phyloP scores from a whole-genome alignment of 2,888 invertebrate genomes.

The Furcula furcula region DNA sequence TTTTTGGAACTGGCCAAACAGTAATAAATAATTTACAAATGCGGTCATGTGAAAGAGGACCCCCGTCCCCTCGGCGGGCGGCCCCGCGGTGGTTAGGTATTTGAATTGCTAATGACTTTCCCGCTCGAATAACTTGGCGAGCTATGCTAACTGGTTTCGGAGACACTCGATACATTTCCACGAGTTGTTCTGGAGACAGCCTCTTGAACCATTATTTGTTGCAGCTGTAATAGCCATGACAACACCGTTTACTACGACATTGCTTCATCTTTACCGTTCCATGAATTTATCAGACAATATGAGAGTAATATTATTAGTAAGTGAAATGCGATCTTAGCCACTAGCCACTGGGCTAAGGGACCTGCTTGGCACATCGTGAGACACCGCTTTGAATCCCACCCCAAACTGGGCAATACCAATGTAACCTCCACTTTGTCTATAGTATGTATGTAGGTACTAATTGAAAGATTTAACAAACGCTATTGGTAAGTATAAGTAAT shows the following conservation, averaged over 20 bases:
- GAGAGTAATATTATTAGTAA: too few species aligned
- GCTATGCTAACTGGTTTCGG: slow-evolving; percentile 53
- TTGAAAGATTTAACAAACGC: too few species aligned
- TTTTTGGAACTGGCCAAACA: slow-evolving; percentile 66
- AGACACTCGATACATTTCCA: slow-evolving; percentile 49
- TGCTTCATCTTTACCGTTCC: not conserved
- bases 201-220: slow-evolving; percentile 16
- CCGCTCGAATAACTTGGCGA: slow-evolving; percentile 62
- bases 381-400: too few species aligned
- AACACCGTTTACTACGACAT: not conserved
- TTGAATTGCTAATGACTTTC: slow-evolving; percentile 76
- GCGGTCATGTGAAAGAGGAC: slow-evolving; percentile 72
- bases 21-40: slow-evolving; percentile 76
- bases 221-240: not conserved
- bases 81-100: slow-evolving; percentile 64
- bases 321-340: too few species aligned
- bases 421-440: too few species aligned
- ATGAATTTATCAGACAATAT: too few species aligned
- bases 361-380: too few species aligned
- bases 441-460: too few species aligned
- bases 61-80: slow-evolving; percentile 50
- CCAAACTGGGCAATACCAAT: too few species aligned
- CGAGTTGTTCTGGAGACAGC: slow-evolving; percentile 34
- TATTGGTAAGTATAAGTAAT: too few species aligned
- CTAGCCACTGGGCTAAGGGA: too few species aligned